phyloP scores from a whole-genome alignment of 2,113 vertebrate species.

The Motacilla tschutschensis region DNA sequence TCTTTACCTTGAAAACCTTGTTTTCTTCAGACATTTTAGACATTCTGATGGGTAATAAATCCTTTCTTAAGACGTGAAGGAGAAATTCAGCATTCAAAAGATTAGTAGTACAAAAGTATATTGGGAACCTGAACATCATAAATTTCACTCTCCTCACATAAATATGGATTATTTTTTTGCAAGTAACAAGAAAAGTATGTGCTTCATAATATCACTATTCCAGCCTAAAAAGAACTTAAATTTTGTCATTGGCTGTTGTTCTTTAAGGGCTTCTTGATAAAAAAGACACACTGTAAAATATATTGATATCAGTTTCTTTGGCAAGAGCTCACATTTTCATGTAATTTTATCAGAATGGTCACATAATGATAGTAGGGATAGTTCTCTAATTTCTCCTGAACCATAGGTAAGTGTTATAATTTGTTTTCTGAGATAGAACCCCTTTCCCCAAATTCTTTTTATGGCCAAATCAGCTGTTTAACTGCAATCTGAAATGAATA shows the following conservation, averaged over 20 bases:
- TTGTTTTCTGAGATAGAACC: neutral
- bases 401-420: neutral
- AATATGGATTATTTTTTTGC: neutral
- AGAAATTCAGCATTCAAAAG: neutral
- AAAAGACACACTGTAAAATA: neutral
- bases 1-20: neutral
- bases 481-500: neutral
- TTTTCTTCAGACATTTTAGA: neutral
- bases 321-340: neutral
- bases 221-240: neutral
- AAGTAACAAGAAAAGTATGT: neutral
- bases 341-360: neutral
- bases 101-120: neutral
- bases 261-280: neutral
- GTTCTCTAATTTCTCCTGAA: neutral
- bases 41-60: neutral
- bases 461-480: neutral
- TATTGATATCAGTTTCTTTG: neutral
- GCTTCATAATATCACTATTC: neutral
- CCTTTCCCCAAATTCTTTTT: neutral
- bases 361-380: neutral
- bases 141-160: neutral
- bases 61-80: neutral
- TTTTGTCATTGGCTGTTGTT: neutral
- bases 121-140: neutral